Percentiles rank a stretch among this genome's conserved stretches.
phyloP scores from a whole-genome alignment of 2,797 vertebrate genomes.

The Etheostoma perlongum region DNA sequence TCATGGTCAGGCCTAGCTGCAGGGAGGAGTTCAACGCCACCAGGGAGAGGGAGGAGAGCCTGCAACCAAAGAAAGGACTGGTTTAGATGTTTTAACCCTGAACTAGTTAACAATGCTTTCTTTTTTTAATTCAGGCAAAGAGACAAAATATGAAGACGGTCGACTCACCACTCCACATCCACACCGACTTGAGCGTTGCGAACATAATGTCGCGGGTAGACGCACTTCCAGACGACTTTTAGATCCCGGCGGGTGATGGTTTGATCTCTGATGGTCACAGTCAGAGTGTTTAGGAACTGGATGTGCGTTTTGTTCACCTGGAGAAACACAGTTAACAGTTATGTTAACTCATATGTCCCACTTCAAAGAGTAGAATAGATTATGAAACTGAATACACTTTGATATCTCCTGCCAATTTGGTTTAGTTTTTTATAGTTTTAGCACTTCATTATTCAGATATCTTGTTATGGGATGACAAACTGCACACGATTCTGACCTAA shows the following conservation, averaged over 20 bases:
- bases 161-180: conserved; percentile 67
- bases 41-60: conserved; percentile 63
- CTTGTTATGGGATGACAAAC: no score
- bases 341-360: no score
- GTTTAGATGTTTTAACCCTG: not conserved
- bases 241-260: conserved; percentile 70
- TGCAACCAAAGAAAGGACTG: conserved; percentile 6
- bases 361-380: no score
- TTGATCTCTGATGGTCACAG: conserved; percentile 47
- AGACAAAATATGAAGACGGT: not conserved
- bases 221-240: conserved; percentile 74
- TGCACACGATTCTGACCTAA: no score
- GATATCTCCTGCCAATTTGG: no score
- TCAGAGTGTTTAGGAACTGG: conserved; percentile 71
- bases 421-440: no score
- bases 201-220: conserved; percentile 73
- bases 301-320: conserved; percentile 81
- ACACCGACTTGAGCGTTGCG: conserved; percentile 57
- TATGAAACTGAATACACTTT: no score
- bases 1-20: conserved; percentile 73
- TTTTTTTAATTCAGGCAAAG: not conserved
- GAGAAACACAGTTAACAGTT: no score
- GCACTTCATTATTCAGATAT: no score
- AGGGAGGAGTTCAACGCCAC: conserved; percentile 70
- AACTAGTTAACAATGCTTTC: no score